phyloP scores from a whole-genome alignment of 1,140 invertebrate genomes.

The Kradibia gibbosae region DNA sequence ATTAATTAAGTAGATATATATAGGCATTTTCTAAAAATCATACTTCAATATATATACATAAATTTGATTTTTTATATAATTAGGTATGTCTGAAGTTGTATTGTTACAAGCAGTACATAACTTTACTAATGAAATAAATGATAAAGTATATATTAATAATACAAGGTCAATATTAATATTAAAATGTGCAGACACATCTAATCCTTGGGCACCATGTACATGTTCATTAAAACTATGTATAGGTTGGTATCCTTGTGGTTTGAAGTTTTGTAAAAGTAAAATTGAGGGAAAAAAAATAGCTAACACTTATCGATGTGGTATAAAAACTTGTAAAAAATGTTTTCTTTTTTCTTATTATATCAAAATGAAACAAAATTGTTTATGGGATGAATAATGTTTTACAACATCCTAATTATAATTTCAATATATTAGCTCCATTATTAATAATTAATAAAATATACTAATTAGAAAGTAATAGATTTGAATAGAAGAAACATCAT shows the following conservation, averaged over 20 bases:
- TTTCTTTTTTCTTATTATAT: constrained; percentile 89
- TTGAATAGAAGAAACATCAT: too few species aligned
- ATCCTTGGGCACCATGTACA: constrained; percentile 80
- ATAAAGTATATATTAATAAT: constrained; percentile 59
- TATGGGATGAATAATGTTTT: constrained; percentile 87
- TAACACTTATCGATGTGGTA: constrained; percentile 90
- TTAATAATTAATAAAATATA: too few species aligned
- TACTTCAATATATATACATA: not conserved
- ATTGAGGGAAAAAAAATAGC: constrained; percentile 74
- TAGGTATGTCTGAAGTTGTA: constrained; percentile 77
- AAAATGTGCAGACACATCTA: constrained; percentile 78
- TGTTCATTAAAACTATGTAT: constrained; percentile 89
- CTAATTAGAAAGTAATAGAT: too few species aligned
- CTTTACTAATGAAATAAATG: constrained; percentile 71
- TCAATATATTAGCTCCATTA: constrained; percentile 22
- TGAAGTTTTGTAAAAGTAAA: constrained; percentile 93
- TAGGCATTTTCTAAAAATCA: not conserved
- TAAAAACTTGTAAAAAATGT: constrained; percentile 94
- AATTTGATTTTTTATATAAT: constrained; percentile 34
- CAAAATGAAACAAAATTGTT: constrained; percentile 85
- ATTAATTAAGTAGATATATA: constrained; percentile 6
- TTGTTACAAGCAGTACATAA: constrained; percentile 74
- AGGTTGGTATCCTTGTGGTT: constrained; percentile 89
- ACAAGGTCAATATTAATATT: constrained; percentile 61
- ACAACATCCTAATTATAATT: constrained; percentile 52